Evolutionary conservation across 2,113 vertebrate genomes (phyloP), one percentile per base, ranked within the genome.

Genomic region (Crotalus helleri): DNA sequence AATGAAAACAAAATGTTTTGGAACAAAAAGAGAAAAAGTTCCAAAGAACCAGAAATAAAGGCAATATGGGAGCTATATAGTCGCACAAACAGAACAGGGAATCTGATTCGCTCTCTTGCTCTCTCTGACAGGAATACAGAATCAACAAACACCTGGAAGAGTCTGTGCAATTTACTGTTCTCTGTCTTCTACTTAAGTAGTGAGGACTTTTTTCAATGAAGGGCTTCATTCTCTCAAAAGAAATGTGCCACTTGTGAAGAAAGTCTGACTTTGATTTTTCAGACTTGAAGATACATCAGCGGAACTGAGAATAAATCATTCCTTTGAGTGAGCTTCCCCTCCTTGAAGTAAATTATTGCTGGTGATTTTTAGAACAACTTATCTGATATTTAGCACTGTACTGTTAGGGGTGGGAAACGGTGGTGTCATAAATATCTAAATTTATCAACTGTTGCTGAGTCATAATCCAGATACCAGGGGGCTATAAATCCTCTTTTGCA

Each of bases 381-480:
- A 94, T 89, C 94, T 0, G 1, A 94, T 96, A 95, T 96, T 97
- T 97, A 97, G 95, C 94, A 91, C 95, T 95, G 94, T 94, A 94
- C 88, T 95, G 95, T 93, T 94, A 94, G 96, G 95, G 74, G 96
- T 96, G 96, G 94, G 94, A 97, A 96, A 95, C 85, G 92, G 58
- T 97, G 93, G 96, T 93, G 91, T 97, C 96, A 96, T 96, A 97
- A 97, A 97, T 97, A 97, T 97, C 94, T 95, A 96, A 93, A 91
- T 96, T 97, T 97, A 97, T 97, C 95, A 95, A 97, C 96, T 97
- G 97, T 95, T 97, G 97, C 97, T 96, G 96, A 95, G 95, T 97
- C 96, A 93, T 96, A 97, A 95, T 96, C 96, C 96, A 97, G 95
- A 97, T 94, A 95, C 95, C 96, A 96, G 92, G 91, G 94, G 94